Conservation (phyloP, 2,888 invertebrate genomes). For the Bembecia ichneumoniformis region DNA sequence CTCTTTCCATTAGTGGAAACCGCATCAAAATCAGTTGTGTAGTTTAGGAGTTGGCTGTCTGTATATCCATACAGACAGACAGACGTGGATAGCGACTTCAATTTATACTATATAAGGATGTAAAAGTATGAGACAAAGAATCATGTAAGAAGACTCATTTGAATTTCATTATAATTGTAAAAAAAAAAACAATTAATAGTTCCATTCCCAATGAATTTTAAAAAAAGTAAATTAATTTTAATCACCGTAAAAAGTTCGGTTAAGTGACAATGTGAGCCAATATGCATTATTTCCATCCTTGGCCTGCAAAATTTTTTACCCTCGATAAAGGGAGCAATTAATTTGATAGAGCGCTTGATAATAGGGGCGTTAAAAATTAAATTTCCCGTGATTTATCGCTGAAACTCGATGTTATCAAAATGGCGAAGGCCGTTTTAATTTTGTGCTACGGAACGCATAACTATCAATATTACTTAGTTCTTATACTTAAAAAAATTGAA, state of each 20-base stretch:
- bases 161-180: neutral
- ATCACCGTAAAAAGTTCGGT: neutral
- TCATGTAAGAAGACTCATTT: neutral
- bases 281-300: constrained; percentile 10
- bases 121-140: too few relatives aligned
- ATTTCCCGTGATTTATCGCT: constrained; percentile 30
- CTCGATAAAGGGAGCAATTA: constrained; percentile 12
- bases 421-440: constrained; percentile 13
- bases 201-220: too few relatives aligned
- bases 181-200: too few relatives aligned
- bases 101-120: too few relatives aligned
- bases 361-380: constrained; percentile 21
- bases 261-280: too few relatives aligned
- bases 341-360: constrained; percentile 54
- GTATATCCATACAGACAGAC: too few relatives aligned
- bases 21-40: too few relatives aligned
- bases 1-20: too few relatives aligned
- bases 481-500: too few relatives aligned
- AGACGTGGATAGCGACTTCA: too few relatives aligned
- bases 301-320: constrained; percentile 3
- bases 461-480: too few relatives aligned
- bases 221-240: neutral
- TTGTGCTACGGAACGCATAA: neutral
- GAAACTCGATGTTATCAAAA: constrained; percentile 16
- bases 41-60: too few relatives aligned